Evolutionary conservation across 2,797 vertebrate species (phyloP), one percentile per base, ranked within the genome.

Genomic region (Pogoniulus pusillus): DNA sequence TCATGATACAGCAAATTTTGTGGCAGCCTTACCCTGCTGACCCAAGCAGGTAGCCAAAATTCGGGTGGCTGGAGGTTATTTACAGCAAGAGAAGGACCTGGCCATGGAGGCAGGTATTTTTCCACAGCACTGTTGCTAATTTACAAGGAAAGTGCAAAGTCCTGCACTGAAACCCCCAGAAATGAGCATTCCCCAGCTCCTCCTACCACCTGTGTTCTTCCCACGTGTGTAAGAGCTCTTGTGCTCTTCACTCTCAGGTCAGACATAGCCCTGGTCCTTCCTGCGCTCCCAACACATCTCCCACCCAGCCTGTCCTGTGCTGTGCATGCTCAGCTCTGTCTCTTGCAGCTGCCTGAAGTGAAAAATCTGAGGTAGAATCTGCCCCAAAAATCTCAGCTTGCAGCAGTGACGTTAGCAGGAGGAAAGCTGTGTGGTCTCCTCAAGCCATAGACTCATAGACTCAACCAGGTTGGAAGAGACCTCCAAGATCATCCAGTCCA

Each of bases 1-100:
- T 92, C 78, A 86, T 92, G 93, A 94, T 73, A 35, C 91, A 82
- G 95, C 95, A 94, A 65, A 90, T 92, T 92, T 79, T 76, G 79
- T 69, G 54, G 68, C 8, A 63, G 63, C 1, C 0, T 79, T 85
- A 81, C 87, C 74, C 45, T 23, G 30, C 85, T 92, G 90, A 93
- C 85, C 88, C 74, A 57, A 96, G 83, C 77, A 92, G 68, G 86
- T 70, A 95, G 88, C 83, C 78, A 95, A 92, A 95, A 82, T 88
- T 87, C 51, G 53, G 53, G 64, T 83, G 66, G 58, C 65, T 82
- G 69, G 72, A 74, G 55, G 68, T 86, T 71, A 94, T 84, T 92
- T 53, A 55, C 53, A 76, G 77, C 77, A 66, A 55, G 39, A 82
- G 68, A 63, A 83, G 39, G 62, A 91, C 57, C 32, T 70, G 60